Percentiles rank a stretch among this genome's conserved stretches.
phyloP scores from a whole-genome alignment of 1,140 invertebrate species.

The Ceratosolen fusciceps region DNA sequence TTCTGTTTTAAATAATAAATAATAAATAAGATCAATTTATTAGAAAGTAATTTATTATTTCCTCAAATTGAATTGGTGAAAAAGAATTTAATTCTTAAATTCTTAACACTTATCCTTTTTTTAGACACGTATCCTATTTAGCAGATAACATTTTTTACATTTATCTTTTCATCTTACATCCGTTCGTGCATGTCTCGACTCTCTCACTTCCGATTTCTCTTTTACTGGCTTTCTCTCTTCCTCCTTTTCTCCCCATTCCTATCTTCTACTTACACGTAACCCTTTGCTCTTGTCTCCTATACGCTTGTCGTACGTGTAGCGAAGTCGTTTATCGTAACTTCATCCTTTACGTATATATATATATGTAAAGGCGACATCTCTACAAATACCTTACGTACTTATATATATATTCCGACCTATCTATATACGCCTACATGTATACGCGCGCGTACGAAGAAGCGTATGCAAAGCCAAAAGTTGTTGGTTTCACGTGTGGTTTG shows the following conservation, averaged over 20 bases:
- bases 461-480: not conserved
- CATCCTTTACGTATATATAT: slow-evolving; percentile 52
- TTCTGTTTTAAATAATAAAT: no score
- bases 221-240: not conserved
- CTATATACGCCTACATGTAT: not conserved
- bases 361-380: slow-evolving; percentile 45
- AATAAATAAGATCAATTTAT: no score
- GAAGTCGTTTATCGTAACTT: slow-evolving; percentile 57
- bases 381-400: slow-evolving; percentile 48
- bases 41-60: no score
- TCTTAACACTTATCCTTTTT: no score
- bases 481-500: slow-evolving; percentile 33
- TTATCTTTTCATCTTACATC: not conserved
- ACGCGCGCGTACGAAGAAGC: not conserved
- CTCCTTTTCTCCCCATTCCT: slow-evolving; percentile 3
- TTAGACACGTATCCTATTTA: not conserved
- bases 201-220: not conserved
- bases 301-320: slow-evolving; percentile 37
- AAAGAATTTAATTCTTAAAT: no score
- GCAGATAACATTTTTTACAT: not conserved
- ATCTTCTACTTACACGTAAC: not conserved
- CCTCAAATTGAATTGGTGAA: no score
- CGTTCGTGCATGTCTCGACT: slow-evolving; percentile 54
- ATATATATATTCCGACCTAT: slow-evolving; percentile 8
- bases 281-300: slow-evolving; percentile 9